A percentile compares a stretch with the other conserved stretches of the same genome.
Evolutionary conservation across 2,888 invertebrate species (phyloP).

Genomic region (Tinea pellionella): DNA sequence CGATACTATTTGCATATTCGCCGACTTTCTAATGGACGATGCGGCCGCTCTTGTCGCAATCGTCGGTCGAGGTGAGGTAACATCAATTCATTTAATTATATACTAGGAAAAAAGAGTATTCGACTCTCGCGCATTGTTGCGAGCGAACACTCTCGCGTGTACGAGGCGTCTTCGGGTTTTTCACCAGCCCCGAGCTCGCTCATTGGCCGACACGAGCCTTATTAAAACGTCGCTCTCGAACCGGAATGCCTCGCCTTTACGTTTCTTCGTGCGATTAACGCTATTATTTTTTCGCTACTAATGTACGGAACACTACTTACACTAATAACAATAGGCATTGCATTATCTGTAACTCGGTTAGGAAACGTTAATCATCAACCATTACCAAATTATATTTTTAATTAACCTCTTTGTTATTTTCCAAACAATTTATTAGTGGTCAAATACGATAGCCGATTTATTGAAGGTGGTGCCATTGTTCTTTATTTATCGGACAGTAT

Average conservation of each 20-base stretch:
- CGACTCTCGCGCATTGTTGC: slow-evolving; percentile 47
- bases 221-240: slow-evolving; percentile 42
- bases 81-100: slow-evolving; percentile 63
- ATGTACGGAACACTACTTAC: slow-evolving; percentile 26
- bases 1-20: slow-evolving; percentile 70
- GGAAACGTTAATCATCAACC: neutral
- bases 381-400: neutral
- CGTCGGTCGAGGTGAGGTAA: slow-evolving; percentile 60
- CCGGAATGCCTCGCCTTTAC: slow-evolving; percentile 44
- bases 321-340: slow-evolving; percentile 9
- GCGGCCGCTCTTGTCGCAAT: slow-evolving; percentile 65
- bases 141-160: slow-evolving; percentile 35
- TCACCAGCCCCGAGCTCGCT: slow-evolving; percentile 30
- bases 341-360: neutral
- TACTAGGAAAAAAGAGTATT: slow-evolving; percentile 43
- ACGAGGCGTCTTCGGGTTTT: slow-evolving; percentile 35
- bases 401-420: neutral
- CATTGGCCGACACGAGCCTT: slow-evolving; percentile 33
- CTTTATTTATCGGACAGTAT: neutral
- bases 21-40: slow-evolving; percentile 70
- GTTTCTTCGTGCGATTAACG: slow-evolving; percentile 33
- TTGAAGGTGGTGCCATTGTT: neutral
- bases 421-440: too few species aligned
- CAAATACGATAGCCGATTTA: too few species aligned
- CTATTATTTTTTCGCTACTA: slow-evolving; percentile 31